Evolutionary conservation across 2,888 invertebrate genomes (phyloP).

Genomic region (Taenaris catops): DNA sequence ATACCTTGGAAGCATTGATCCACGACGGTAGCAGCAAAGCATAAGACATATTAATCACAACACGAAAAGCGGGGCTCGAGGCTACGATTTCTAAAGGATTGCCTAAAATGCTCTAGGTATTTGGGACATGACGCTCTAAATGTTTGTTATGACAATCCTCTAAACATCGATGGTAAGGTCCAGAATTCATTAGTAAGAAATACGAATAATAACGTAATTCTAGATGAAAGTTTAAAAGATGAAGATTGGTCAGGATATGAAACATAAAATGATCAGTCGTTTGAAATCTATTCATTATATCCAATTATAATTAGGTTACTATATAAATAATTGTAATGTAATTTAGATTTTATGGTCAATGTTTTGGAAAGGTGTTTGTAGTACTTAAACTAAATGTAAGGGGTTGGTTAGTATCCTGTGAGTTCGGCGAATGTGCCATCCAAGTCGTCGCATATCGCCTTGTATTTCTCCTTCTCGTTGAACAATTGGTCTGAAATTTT

Average conservation of each 20-base stretch:
- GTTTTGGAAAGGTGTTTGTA: conserved; percentile 50
- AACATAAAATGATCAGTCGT: too few relatives aligned
- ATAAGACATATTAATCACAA: conserved; percentile 71
- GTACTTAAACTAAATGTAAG: conserved; percentile 61
- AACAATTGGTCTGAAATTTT: conserved; percentile 89
- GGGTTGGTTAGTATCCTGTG: conserved; percentile 92
- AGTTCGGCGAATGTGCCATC: conserved; percentile 98
- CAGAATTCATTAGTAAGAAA: conserved; percentile 34
- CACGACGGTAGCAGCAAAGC: conserved; percentile 72
- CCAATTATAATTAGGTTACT: conserved; percentile 6
- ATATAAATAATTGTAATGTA: conserved; percentile 11
- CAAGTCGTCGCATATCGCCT: conserved; percentile 98
- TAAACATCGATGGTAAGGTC: conserved; percentile 38
- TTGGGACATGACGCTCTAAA: conserved; percentile 22
- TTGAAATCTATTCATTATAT: conserved; percentile 1
- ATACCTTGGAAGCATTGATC: conserved; percentile 73
- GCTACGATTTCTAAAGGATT: conserved; percentile 40
- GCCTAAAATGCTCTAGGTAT: conserved; percentile 30
- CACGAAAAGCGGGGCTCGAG: conserved; percentile 56
- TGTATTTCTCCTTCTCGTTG: conserved; percentile 96
- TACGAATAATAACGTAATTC: conserved; percentile 1
- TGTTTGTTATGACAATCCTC: conserved; percentile 36
- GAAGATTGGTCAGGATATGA: conserved; percentile 12
- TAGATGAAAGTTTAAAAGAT: too few relatives aligned
- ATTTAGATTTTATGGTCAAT: conserved; percentile 13